These are phyloP conservation scores for Schlechtendalia chinensis DNA, from an alignment of 1,140 invertebrate genomes.

Conservation along the genomic window DNA sequence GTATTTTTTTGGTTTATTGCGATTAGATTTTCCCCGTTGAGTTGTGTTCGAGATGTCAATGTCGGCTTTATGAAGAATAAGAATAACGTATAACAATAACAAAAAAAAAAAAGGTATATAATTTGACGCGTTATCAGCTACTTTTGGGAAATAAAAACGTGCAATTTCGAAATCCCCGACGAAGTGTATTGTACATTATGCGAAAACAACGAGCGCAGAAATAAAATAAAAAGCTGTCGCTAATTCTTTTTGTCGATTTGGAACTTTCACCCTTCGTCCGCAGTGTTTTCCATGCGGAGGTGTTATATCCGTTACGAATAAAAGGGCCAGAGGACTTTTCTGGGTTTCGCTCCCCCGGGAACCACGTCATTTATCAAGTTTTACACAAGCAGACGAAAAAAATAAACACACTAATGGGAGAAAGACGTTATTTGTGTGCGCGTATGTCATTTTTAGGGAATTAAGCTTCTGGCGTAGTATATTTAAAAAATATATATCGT, in stretches of 20 bases:
- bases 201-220: background rate
- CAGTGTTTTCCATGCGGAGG: background rate
- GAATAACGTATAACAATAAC: background rate
- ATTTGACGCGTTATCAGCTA: background rate
- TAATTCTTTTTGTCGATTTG: conserved; percentile 26
- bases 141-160: background rate
- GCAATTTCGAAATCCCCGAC: background rate
- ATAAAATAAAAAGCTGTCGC: background rate
- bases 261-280: background rate
- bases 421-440: background rate
- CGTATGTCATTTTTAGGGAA: background rate
- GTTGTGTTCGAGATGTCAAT: background rate
- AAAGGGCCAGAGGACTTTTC: background rate
- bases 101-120: background rate
- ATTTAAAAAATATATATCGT: too few relatives aligned
- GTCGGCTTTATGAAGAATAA: background rate
- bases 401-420: background rate
- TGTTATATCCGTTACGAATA: background rate
- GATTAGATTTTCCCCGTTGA: too few relatives aligned
- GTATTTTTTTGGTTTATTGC: too few relatives aligned
- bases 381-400: background rate
- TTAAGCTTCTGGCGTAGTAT: background rate
- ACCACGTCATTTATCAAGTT: conserved; percentile 35
- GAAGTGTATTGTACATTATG: too few relatives aligned
- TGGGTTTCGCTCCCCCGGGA: background rate